phyloP scores from a whole-genome alignment of 2,113 vertebrate genomes.

The Seriola aureovittata region DNA sequence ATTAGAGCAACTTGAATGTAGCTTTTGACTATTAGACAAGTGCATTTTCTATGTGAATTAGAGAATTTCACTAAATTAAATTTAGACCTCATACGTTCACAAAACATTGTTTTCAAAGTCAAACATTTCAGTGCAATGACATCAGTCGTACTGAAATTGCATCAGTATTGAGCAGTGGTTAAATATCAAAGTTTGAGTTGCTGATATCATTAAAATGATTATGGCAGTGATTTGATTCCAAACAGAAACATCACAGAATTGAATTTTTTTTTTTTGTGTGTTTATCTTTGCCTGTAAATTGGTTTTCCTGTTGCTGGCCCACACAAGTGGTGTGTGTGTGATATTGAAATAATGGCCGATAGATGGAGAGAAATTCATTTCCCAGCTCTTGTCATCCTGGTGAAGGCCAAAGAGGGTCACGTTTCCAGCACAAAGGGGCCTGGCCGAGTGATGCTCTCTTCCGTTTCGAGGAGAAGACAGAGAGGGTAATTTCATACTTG shows the following conservation, averaged over 20 bases:
- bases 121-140: background rate
- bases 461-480: conserved; percentile 65
- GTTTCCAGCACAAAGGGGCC: conserved; percentile 56
- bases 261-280: conserved; percentile 18
- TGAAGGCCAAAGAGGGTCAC: conserved; percentile 65
- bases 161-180: background rate
- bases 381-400: conserved; percentile 48
- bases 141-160: background rate
- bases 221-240: background rate
- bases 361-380: conserved; percentile 67
- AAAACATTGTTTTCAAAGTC: too few relatives aligned
- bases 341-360: conserved; percentile 64
- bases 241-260: conserved; percentile 4
- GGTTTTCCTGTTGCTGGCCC: conserved; percentile 42
- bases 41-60: background rate
- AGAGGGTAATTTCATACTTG: conserved; percentile 78
- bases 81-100: background rate
- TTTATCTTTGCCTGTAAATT: conserved; percentile 38
- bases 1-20: too few relatives aligned
- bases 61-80: too few relatives aligned
- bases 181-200: background rate
- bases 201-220: background rate
- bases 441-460: conserved; percentile 58
- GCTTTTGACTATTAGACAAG: too few relatives aligned
- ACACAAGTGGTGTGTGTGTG: conserved; percentile 45